These are phyloP conservation scores for Drosophila nigricruria DNA, from an alignment of 2,888 invertebrate species.

Conservation along the genomic window DNA sequence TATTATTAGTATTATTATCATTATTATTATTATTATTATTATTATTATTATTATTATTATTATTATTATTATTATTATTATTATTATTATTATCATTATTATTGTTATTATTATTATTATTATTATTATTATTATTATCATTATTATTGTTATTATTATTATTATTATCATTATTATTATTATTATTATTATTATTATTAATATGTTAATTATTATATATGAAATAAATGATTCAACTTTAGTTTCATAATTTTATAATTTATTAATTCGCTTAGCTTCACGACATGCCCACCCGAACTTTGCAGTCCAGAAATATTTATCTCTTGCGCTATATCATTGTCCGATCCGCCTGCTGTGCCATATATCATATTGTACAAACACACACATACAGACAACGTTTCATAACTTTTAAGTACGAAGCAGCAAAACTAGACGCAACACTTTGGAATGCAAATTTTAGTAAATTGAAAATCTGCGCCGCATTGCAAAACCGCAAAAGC, in stretches of 20 bases:
- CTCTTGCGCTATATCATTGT: not conserved
- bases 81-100: too few species aligned
- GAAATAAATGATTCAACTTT: not conserved
- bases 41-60: too few species aligned
- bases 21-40: too few species aligned
- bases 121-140: too few species aligned
- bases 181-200: too few species aligned
- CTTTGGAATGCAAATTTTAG: slow-evolving; percentile 72
- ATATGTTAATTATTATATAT: not conserved
- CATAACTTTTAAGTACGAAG: slow-evolving; percentile 37
- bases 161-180: too few species aligned
- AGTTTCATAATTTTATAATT: not conserved
- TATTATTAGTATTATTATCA: too few species aligned
- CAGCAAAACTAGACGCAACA: slow-evolving; percentile 55
- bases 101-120: too few species aligned
- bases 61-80: too few species aligned
- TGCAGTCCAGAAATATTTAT: not conserved
- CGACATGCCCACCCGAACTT: not conserved
- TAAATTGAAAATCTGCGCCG: slow-evolving; percentile 71
- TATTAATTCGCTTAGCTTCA: not conserved
- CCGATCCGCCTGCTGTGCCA: slow-evolving; percentile 39
- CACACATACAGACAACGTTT: slow-evolving; percentile 17
- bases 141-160: too few species aligned
- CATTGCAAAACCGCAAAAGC: slow-evolving; percentile 64
- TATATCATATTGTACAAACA: slow-evolving; percentile 58